Evolutionary conservation across 1,140 invertebrate genomes (phyloP).

Genomic region (Tachypleus tridentatus): DNA sequence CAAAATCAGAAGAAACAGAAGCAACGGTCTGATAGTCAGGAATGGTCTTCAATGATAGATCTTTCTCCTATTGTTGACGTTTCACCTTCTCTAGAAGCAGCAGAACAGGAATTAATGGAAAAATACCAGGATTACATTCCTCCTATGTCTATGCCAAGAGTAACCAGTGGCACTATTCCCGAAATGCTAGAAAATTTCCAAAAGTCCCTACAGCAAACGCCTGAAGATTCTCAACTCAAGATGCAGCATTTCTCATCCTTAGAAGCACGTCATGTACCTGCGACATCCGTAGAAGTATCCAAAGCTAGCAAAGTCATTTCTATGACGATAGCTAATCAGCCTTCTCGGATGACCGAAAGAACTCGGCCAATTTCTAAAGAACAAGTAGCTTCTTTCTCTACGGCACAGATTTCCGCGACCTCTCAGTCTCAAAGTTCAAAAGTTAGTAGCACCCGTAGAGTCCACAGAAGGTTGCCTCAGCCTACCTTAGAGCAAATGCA

Average conservation of each 20-base stretch:
- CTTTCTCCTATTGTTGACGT: slow-evolving; percentile 41
- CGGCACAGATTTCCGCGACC: too few species aligned
- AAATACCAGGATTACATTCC: slow-evolving; percentile 12
- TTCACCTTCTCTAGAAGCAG: slow-evolving; percentile 39
- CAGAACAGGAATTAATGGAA: slow-evolving; percentile 36
- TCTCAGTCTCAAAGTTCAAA: too few species aligned
- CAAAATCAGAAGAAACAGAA: slow-evolving; percentile 19
- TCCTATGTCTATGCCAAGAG: slow-evolving; percentile 19
- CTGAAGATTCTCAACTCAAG: too few species aligned
- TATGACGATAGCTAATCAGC: too few species aligned
- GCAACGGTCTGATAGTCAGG: slow-evolving; percentile 28
- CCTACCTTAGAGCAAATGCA: slow-evolving; percentile 25
- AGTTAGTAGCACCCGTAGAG: slow-evolving; percentile 1
- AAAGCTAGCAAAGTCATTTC: too few species aligned
- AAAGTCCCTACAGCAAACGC: slow-evolving; percentile 3
- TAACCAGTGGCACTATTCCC: slow-evolving; percentile 33
- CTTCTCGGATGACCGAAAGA: too few species aligned
- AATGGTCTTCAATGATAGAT: slow-evolving; percentile 40
- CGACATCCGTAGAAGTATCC: too few species aligned
- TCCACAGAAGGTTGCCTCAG: slow-evolving; percentile 24
- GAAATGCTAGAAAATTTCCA: slow-evolving; percentile 44
- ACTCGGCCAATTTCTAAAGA: too few species aligned
- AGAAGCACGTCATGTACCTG: too few species aligned
- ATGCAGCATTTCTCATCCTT: too few species aligned
- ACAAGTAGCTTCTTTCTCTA: too few species aligned